Evolutionary conservation across 2,113 vertebrate species (phyloP), one percentile per base, ranked within the genome.

Genomic region (Colaptes auratus): DNA sequence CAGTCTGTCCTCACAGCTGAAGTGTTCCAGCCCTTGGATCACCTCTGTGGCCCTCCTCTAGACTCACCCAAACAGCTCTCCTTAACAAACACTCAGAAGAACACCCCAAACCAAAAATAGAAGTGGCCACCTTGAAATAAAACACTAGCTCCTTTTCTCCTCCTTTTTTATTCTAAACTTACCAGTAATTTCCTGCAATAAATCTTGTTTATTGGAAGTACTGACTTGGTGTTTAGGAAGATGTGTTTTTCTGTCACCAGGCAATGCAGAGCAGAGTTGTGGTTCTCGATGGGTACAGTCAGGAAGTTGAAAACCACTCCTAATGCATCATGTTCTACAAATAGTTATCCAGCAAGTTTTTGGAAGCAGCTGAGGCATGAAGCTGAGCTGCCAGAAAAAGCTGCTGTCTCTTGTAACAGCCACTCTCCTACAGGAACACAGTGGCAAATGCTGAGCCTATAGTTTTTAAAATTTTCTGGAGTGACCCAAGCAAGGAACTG

Each of bases 271-370:
- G 76, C 76, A 90, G 66, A 94, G 82, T 33, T 95, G 91, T 65
- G 94, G 93, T 94, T 88, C 76, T 94, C 23, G 35, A 91, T 78
- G 88, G 94, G 58, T 69, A 71, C 30, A 81, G 76, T 67, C 91
- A 96, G 94, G 96, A 96, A 97, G 95, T 15, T 72, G 82, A 92
- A 97, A 95, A 96, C 94, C 96, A 90, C 96, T 81, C 94, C 91
- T 93, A 92, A 93, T 88, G 79, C 89, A 96, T 95, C 96, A 97
- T 58, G 88, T 78, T 97, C 94, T 81, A 91, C 93, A 97, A 95
- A 96, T 94, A 95, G 93, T 82, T 86, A 91, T 66, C 95, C 82
- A 86, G 84, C 61, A 80, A 95, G 85, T 74, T 92, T 92, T 92
- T 48, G 64, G 82, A 69, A 90, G 89, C 91, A 92, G 94, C 67